These are phyloP conservation scores for Drosophila subquinaria DNA, from an alignment of 2,888 invertebrate species.

Conservation along the genomic window DNA sequence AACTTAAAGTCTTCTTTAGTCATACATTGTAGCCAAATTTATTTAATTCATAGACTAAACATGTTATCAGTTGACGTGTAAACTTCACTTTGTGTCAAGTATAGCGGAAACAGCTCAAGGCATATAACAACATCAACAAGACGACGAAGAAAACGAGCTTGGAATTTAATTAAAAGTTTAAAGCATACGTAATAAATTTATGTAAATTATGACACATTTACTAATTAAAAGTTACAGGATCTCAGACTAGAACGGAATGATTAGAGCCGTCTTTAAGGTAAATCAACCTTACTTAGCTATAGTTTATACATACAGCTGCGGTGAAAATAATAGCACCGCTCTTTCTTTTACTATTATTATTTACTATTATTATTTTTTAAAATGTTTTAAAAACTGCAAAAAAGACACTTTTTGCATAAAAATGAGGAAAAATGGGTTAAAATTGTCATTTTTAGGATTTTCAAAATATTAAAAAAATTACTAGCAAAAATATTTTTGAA, in stretches of 20 bases:
- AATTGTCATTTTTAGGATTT: too few species aligned
- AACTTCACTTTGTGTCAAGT: constrained; percentile 27
- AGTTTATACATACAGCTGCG: too few species aligned
- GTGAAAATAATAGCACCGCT: too few species aligned
- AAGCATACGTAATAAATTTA: constrained; percentile 69
- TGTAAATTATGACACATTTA: constrained; percentile 70
- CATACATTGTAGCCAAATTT: constrained; percentile 11
- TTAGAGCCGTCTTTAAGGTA: constrained; percentile 27
- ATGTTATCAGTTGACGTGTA: constrained; percentile 44
- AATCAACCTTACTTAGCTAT: not conserved
- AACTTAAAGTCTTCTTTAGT: not conserved
- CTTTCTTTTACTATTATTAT: too few species aligned
- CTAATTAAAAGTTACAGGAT: constrained; percentile 61
- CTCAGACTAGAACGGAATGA: constrained; percentile 9
- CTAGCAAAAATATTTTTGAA: too few species aligned
- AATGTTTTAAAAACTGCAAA: too few species aligned
- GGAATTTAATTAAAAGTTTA: constrained; percentile 79
- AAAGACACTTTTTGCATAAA: too few species aligned
- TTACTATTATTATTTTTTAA: too few species aligned
- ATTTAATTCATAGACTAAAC: constrained; percentile 18
- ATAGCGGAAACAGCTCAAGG: constrained; percentile 25
- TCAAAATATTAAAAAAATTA: too few species aligned
- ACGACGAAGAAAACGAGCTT: constrained; percentile 41
- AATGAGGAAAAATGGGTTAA: too few species aligned
- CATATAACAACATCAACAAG: constrained; percentile 26